Evolutionary conservation across 2,113 vertebrate genomes (phyloP).

Genomic region (Hippocampus abdominalis): DNA sequence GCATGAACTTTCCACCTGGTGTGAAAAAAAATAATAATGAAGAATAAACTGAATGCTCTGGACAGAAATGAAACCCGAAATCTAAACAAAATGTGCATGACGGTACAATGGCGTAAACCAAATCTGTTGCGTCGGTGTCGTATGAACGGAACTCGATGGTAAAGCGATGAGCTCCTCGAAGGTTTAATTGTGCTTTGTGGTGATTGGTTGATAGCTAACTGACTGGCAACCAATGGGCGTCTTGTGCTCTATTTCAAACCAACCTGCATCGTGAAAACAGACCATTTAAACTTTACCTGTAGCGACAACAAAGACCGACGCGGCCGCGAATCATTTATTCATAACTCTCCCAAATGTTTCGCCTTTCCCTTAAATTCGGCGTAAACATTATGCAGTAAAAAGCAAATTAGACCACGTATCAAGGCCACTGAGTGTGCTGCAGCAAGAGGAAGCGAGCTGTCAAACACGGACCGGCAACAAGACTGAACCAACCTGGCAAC

Average conservation of each 20-base stretch:
- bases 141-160: not conserved
- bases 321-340: rapidly evolving
- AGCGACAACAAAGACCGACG: not conserved
- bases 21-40: no score
- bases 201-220: not conserved
- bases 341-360: rapidly evolving
- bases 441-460: not conserved
- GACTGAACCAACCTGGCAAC: constrained; percentile 58
- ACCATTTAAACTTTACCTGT: not conserved
- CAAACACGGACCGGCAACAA: not conserved
- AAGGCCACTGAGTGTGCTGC: not conserved
- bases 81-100: no score
- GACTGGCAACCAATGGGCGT: not conserved
- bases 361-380: constrained; percentile 22
- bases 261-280: constrained; percentile 16
- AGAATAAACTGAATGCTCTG: no score
- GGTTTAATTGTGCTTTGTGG: not conserved
- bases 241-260: not conserved
- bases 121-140: not conserved
- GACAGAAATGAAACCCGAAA: no score
- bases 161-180: not conserved
- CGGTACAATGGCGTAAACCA: not conserved
- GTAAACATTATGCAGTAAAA: rapidly evolving
- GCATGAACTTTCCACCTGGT: no score
- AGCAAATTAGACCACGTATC: not conserved